Evolutionary conservation across 2,113 vertebrate species (phyloP).

Genomic region (Climacteris rufus): DNA sequence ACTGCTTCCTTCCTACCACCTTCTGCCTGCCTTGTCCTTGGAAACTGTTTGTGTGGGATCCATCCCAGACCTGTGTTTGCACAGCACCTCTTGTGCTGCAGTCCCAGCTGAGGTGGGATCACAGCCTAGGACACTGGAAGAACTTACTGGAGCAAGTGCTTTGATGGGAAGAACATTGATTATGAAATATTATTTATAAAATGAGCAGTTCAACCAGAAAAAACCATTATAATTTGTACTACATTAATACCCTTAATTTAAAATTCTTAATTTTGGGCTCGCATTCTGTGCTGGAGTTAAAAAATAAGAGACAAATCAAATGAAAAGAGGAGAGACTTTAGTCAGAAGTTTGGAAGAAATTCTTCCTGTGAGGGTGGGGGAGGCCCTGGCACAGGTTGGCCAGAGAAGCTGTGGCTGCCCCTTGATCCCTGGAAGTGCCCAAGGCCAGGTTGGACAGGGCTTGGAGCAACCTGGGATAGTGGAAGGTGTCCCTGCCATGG

Average conservation of each 20-base stretch:
- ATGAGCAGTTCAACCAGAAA: not conserved
- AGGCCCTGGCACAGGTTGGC: not conserved
- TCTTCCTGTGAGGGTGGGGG: rapidly evolving
- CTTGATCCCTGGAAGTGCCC: not conserved
- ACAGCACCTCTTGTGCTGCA: not conserved
- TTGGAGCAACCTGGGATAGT: rapidly evolving
- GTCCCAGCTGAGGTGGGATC: not conserved
- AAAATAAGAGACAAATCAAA: not conserved
- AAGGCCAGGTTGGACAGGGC: not conserved
- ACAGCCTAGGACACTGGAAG: not conserved
- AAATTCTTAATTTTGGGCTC: not conserved
- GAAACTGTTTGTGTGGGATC: not conserved
- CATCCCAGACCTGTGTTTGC: not conserved
- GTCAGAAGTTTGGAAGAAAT: not conserved
- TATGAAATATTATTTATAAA: not conserved
- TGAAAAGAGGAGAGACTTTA: not conserved
- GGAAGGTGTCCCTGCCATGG: not conserved
- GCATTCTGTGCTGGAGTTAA: not conserved
- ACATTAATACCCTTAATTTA: not conserved
- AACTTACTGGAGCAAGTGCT: not conserved
- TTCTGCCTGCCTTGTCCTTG: not conserved
- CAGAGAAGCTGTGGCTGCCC: not conserved
- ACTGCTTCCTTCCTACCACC: not conserved
- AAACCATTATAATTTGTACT: not conserved
- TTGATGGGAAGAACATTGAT: not conserved